phyloP scores from a whole-genome alignment of 2,113 vertebrate species.

The Poeciliopsis prolifica region DNA sequence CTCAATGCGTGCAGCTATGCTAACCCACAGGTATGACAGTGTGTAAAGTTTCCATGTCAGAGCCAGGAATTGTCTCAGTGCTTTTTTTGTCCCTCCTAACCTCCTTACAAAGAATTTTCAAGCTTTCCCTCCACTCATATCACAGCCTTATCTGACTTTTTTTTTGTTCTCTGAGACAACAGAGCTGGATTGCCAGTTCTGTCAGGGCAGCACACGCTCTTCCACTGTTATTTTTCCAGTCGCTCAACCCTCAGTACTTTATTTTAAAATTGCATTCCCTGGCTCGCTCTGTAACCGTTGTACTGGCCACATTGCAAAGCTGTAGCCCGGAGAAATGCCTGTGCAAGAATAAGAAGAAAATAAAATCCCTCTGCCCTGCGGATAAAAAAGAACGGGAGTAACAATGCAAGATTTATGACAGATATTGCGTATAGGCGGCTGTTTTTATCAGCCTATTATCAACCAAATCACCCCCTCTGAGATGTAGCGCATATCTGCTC shows the following conservation, averaged over 20 bases:
- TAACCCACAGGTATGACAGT: constrained; percentile 27
- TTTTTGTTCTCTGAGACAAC: constrained; percentile 21
- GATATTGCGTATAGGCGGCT: constrained; percentile 55
- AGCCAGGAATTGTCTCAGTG: constrained; percentile 26
- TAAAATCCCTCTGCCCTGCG: not conserved
- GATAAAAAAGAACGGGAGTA: constrained; percentile 46
- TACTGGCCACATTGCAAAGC: constrained; percentile 15
- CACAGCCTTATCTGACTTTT: constrained; percentile 28
- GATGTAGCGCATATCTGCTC: constrained; percentile 52
- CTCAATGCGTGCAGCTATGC: constrained; percentile 1
- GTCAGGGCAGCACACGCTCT: not conserved
- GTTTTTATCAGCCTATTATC: constrained; percentile 76
- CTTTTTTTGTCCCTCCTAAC: constrained; percentile 28
- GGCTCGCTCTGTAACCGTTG: constrained; percentile 21
- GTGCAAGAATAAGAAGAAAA: constrained; percentile 30
- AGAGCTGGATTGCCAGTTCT: constrained; percentile 4
- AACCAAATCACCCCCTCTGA: constrained; percentile 67
- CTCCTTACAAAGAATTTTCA: constrained; percentile 16
- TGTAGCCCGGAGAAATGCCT: constrained; percentile 46
- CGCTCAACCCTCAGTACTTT: constrained; percentile 11
- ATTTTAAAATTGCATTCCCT: constrained; percentile 50
- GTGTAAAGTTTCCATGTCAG: constrained; percentile 35
- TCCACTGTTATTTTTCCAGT: constrained; percentile 37
- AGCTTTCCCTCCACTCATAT: constrained; percentile 25
- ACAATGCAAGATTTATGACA: constrained; percentile 78